These are phyloP conservation scores for Heterohyrax brucei DNA, from an alignment of 2,797 vertebrate species.

Conservation along the genomic window DNA sequence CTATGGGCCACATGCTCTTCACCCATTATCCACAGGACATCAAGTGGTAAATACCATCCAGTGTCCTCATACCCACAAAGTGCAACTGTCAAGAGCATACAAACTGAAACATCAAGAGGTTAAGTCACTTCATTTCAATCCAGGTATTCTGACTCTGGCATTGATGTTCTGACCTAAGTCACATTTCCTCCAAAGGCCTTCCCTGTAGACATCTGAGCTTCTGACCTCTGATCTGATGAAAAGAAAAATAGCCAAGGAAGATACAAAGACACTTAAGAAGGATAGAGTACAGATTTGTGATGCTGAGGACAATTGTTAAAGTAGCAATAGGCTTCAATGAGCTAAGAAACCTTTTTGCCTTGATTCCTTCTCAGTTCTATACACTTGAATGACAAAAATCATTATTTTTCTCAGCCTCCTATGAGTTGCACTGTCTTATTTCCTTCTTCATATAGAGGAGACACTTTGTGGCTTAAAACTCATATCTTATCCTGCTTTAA, in stretches of 20 bases:
- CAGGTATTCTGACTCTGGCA: background rate
- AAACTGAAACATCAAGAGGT: background rate
- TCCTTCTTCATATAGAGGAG: background rate
- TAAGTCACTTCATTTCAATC: background rate
- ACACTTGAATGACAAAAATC: slow-evolving; percentile 55
- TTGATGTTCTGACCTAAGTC: background rate
- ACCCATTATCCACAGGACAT: background rate
- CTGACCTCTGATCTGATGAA: slow-evolving; percentile 6
- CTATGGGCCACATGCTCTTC: accelerated
- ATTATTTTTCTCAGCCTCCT: slow-evolving; percentile 1
- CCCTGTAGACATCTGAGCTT: background rate
- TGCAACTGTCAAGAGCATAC: background rate
- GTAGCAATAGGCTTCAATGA: slow-evolving; percentile 64
- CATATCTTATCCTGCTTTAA: background rate
- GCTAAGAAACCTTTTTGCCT: slow-evolving; percentile 57
- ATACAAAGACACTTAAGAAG: slow-evolving; percentile 31
- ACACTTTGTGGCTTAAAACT: background rate
- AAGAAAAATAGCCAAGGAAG: slow-evolving; percentile 7
- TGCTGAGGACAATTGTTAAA: slow-evolving; percentile 13
- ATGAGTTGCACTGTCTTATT: background rate
- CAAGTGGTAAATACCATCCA: background rate
- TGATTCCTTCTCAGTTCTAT: background rate
- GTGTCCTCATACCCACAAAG: background rate
- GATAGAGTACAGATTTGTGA: slow-evolving; percentile 11
- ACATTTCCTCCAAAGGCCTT: background rate